phyloP scores from a whole-genome alignment of 1,140 invertebrate genomes.

The Dendroctonus valens region DNA sequence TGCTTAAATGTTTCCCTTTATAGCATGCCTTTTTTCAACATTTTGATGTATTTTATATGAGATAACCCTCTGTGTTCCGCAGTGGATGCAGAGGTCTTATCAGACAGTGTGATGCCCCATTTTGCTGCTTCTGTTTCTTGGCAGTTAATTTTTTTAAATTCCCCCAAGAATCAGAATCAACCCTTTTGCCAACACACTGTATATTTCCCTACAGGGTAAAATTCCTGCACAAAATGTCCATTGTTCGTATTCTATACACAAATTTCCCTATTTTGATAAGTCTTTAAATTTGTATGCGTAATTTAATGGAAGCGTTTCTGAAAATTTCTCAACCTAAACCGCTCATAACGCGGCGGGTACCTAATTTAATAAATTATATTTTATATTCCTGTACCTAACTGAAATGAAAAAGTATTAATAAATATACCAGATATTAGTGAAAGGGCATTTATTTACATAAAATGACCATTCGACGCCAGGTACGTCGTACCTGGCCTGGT shows the following conservation, averaged over 20 bases:
- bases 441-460: background rate
- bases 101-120: background rate
- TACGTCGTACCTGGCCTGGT: too few species aligned
- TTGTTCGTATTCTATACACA: slow-evolving; percentile 6
- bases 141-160: too few species aligned
- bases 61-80: too few species aligned
- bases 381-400: background rate
- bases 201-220: background rate
- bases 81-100: background rate
- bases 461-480: background rate
- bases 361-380: background rate
- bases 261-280: slow-evolving; percentile 9
- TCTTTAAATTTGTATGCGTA: slow-evolving; percentile 4
- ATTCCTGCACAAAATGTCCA: slow-evolving; percentile 7
- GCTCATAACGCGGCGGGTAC: too few species aligned
- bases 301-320: background rate
- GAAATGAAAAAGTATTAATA: background rate
- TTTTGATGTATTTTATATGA: background rate
- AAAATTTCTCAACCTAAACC: too few species aligned
- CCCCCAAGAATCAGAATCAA: too few species aligned
- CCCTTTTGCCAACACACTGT: too few species aligned
- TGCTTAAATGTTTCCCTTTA: too few species aligned
- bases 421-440: background rate
- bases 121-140: background rate
- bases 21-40: too few species aligned